These are phyloP conservation scores for Riparia riparia DNA, from an alignment of 2,113 vertebrate species.

Conservation along the genomic window DNA sequence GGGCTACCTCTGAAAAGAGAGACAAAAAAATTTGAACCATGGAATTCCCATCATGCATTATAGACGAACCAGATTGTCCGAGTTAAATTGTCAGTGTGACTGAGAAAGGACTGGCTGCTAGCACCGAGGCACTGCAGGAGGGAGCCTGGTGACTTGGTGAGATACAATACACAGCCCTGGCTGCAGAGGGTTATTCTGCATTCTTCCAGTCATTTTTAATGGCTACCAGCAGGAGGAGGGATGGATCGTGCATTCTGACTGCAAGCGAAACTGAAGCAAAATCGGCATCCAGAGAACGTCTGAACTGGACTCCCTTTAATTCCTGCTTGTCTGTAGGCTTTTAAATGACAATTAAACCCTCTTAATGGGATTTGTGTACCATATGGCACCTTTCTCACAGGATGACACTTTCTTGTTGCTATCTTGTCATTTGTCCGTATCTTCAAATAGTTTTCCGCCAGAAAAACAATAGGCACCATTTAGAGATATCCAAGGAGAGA, in stretches of 20 bases:
- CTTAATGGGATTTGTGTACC: conserved; percentile 53
- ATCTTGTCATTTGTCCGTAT: background rate
- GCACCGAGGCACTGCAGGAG: background rate
- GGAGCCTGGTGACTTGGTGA: background rate
- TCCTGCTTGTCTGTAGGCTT: background rate
- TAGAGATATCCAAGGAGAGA: background rate
- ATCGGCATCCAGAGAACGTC: background rate
- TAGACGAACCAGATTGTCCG: background rate
- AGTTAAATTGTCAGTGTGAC: background rate
- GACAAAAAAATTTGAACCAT: background rate
- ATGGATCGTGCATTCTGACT: background rate
- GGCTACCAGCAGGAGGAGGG: background rate
- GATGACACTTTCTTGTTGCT: background rate
- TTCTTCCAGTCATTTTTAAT: background rate
- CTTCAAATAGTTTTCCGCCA: background rate
- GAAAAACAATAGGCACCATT: background rate
- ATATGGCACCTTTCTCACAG: conserved; percentile 49
- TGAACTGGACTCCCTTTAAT: background rate
- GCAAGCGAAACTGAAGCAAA: background rate
- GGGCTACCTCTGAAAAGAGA: background rate
- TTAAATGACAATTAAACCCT: conserved; percentile 56
- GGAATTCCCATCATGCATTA: background rate
- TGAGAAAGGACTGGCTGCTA: background rate
- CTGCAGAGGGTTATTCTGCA: background rate
- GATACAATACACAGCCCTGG: background rate